These are phyloP conservation scores for Bubalus kerabau DNA, from an alignment of 2,113 vertebrate genomes.

Conservation along the genomic window DNA sequence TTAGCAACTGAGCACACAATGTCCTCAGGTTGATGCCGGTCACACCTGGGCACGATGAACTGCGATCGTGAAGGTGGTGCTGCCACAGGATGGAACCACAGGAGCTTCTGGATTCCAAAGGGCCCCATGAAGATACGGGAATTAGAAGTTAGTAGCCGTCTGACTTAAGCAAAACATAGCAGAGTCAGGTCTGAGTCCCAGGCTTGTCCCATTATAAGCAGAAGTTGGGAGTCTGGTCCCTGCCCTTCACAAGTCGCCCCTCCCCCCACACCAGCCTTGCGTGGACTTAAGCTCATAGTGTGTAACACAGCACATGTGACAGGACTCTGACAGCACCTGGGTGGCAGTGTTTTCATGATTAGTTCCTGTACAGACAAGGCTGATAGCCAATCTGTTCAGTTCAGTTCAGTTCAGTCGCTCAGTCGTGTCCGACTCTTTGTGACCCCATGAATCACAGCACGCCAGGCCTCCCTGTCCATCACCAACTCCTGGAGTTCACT, in stretches of 20 bases:
- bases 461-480: no score
- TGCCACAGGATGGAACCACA: not conserved
- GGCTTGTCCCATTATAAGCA: not conserved
- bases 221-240: not conserved
- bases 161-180: not conserved
- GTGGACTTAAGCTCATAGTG: no score
- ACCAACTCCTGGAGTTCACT: no score
- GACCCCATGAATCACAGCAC: rapidly evolving
- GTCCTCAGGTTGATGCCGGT: not conserved
- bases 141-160: not conserved
- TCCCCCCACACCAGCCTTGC: not conserved
- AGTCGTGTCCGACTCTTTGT: rapidly evolving
- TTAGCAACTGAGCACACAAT: not conserved
- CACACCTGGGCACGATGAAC: not conserved
- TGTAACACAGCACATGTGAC: not conserved
- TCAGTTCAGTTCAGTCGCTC: no score
- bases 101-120: not conserved
- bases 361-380: not conserved
- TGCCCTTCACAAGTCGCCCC: not conserved
- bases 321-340: not conserved
- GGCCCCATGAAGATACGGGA: not conserved
- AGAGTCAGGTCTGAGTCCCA: not conserved
- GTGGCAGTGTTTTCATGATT: not conserved
- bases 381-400: not conserved
- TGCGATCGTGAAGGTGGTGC: not conserved